Evolutionary conservation across 1,140 invertebrate genomes (phyloP), one percentile per base, ranked within the genome.

Genomic region (Brachionus rubens): DNA sequence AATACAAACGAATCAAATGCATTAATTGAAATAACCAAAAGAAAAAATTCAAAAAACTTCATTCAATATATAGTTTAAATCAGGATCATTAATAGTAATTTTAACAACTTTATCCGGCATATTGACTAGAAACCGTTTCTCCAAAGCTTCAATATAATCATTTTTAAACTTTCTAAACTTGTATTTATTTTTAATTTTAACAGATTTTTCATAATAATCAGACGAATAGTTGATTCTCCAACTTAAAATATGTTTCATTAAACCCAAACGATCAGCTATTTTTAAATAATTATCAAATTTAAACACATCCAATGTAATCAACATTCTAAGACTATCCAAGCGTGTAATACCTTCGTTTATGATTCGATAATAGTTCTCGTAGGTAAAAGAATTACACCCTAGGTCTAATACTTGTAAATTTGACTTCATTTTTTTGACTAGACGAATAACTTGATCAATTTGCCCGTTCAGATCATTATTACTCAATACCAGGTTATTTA

Each of bases 1-100:
- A n/a, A n/a, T n/a, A n/a, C n/a, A n/a, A n/a, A n/a, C n/a, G n/a
- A n/a, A n/a, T n/a, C n/a, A n/a, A n/a, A n/a, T n/a, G n/a, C n/a
- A n/a, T n/a, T n/a, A n/a, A n/a, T n/a, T n/a, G n/a, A n/a, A n/a
- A n/a, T n/a, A n/a, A n/a, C n/a, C n/a, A n/a, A n/a, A n/a, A n/a
- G n/a, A n/a, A n/a, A n/a, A n/a, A n/a, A n/a, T 26, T 41, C 30
- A 65, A 41, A 65, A 43, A 21, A 65, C 43, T 65, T 65, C 59
- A 65, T 65, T 65, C n/a, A 65, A n/a, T 12, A 65, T 65, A 65
- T 41, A 65, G 43, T 65, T 65, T 24, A 65, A 24, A 24, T 65
- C 59, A 43, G 59, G 59, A 65, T 65, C 59, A 65, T 65, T 65
- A 21, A 65, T 65, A 7, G 59, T 65, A 9, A 65, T 24, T 65